Evolutionary conservation across 2,797 vertebrate genomes (phyloP), one percentile per base, ranked within the genome.

Genomic region (Anas georgica): DNA sequence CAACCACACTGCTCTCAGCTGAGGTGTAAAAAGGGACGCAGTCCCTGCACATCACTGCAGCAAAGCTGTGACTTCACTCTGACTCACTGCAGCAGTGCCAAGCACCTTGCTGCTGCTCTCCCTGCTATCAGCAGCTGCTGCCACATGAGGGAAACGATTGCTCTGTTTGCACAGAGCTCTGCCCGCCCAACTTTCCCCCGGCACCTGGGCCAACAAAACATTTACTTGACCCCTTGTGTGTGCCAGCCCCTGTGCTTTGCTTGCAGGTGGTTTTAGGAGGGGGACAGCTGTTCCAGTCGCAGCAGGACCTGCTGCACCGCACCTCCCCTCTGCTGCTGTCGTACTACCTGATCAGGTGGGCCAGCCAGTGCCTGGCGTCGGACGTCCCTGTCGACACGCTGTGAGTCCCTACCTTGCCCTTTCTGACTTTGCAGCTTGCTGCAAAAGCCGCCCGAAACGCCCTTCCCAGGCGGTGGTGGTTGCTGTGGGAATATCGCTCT

Each of bases 271-370:
- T 98, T 69, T 94, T 98, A 64, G 98, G 98, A 63, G 98, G 98
- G 4, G 96, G 97, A 37, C 98, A 99, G 84, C 97, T 99, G 33
- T 98, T 99, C 85, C 99, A 99, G 94, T 98, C 99, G 23, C 99
- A 99, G 95, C 99, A 99, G 97, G 99, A 99, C 86, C 96, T 99
- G 77, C 98, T 99, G 39, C 99, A 99, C 75, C 98, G 99, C 8
- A 98, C 98, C 14, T 98, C 98, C 54, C 98, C 98, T 78, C 98
- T 99, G 20, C 98, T 99, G 26, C 98, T 98, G 26, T 99, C 98
- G 4, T 99, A 99, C 89, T 97, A 98, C 93, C 97, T 99, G 84
- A 98, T 99, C 60, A 98, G 98, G 66, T 98, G 98, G 98, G 97
- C 98, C 6, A 98, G 98, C 73, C 98, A 98, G 94, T 98, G 98